Conservation (phyloP, 1,140 invertebrate species). For the Trachymyrmex septentrionalis region DNA sequence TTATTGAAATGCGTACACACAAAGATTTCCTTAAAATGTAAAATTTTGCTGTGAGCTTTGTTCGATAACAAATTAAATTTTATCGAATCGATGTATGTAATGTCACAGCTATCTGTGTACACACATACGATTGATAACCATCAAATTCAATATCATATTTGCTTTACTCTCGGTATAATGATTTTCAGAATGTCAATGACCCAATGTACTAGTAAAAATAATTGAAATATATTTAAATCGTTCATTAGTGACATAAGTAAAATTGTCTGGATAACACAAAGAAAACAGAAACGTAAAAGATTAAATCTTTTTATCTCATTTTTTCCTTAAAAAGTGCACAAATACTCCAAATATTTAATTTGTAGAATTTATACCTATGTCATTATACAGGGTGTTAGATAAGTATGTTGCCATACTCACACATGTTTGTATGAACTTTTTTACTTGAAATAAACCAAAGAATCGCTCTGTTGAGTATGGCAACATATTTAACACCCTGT, state of each 20-base stretch:
- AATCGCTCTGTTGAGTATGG: too few species aligned
- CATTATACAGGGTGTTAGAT: too few species aligned
- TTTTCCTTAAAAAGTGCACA: not conserved
- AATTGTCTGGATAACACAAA: not conserved
- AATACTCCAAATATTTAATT: not conserved
- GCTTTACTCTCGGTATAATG: constrained; percentile 23
- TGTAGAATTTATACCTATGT: not conserved
- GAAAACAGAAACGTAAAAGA: not conserved
- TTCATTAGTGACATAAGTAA: not conserved
- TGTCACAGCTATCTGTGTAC: not conserved
- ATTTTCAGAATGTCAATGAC: constrained; percentile 24
- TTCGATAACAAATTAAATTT: constrained; percentile 1
- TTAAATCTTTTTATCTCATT: not conserved
- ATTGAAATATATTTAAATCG: not conserved
- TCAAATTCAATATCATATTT: constrained; percentile 29
- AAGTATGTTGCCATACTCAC: too few species aligned
- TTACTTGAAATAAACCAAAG: too few species aligned
- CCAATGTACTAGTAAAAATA: not conserved
- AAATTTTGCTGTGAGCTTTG: not conserved
- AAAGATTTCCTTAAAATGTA: not conserved
- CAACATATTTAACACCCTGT: too few species aligned
- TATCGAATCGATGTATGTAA: constrained; percentile 5
- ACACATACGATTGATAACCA: not conserved
- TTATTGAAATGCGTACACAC: not conserved
- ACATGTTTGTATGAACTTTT: too few species aligned